Evolutionary conservation across 2,797 vertebrate genomes (phyloP), one percentile per base, ranked within the genome.

Genomic region (Karalla daura): DNA sequence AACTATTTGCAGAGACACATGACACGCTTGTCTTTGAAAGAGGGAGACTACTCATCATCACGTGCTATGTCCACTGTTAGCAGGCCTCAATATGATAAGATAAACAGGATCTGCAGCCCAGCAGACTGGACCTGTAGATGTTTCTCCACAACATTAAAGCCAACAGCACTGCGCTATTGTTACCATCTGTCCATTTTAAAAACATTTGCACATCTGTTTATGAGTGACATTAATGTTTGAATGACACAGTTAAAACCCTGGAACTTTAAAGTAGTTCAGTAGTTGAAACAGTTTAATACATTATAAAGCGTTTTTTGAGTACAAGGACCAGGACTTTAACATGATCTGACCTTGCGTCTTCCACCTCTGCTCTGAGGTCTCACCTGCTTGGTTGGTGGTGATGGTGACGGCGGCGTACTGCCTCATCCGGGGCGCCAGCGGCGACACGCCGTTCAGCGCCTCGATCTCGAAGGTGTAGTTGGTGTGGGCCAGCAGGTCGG

Each of bases 401-500:
- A 99, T 97, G 88, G 94, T 97, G 79, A 99, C 98, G 0, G 96
- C 94, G 1, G 97, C 96, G 25, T 96, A 96, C 70, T 97, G 96
- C 25, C 96, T 94, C 61, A 95, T 88, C 4, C 91, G 83, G 0
- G 93, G 85, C 5, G 95, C 95, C 65, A 95, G 76, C n/a, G 89
- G 80, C 0, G 98, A 99, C 1, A 99, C 97, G 0, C 97, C 97
- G 0, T 98, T 99, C 79, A 93, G 70, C 0, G 97, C 96, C 44
- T 99, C 97, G 0, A 99, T 96, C 92, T 98, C 96, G 64, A 99
- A 99, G 0, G 97, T 99, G 89, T 99, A 99, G 93, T 98, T 99
- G 25, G 98, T 99, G 77, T 99, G 98, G 5, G 98, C 98, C 70
- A 99, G 88, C 40, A 99, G 94, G 84, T 99, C 98, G 23, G 92